Evolutionary conservation across 2,113 vertebrate species (phyloP).

Genomic region (Sisor rabdophorus): DNA sequence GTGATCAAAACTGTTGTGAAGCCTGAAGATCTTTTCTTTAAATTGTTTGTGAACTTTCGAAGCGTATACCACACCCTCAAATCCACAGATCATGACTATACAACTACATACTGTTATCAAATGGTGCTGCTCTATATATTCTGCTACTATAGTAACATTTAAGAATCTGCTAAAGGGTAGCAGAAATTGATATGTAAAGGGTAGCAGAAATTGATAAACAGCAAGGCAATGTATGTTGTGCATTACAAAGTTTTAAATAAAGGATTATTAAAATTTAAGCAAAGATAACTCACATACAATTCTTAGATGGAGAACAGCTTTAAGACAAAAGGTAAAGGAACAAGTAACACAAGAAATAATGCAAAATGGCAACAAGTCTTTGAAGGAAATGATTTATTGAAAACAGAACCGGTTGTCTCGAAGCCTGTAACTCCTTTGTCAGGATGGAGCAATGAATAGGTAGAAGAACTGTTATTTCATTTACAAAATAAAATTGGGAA

Average conservation of each 20-base stretch:
- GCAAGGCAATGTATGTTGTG: neutral
- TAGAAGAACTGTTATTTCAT: slow-evolving; percentile 25
- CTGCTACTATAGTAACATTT: neutral
- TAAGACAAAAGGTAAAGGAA: neutral
- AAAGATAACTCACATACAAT: neutral
- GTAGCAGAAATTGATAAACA: neutral
- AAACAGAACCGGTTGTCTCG: slow-evolving; percentile 12
- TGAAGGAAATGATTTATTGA: slow-evolving; percentile 31
- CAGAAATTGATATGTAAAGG: neutral
- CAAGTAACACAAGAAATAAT: neutral
- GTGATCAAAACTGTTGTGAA: too few relatives aligned
- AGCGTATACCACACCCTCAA: too few relatives aligned
- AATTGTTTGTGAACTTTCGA: too few relatives aligned
- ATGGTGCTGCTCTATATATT: too few relatives aligned
- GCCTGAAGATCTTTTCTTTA: too few relatives aligned
- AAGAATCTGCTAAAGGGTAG: neutral
- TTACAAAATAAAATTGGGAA: slow-evolving; percentile 27
- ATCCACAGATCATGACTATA: too few relatives aligned
- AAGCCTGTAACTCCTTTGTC: slow-evolving; percentile 5
- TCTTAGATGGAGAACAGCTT: neutral
- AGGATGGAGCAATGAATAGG: slow-evolving; percentile 14
- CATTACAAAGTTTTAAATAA: neutral
- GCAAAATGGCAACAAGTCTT: neutral
- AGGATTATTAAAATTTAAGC: neutral
- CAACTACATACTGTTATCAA: too few relatives aligned